A percentile compares a stretch with the other conserved stretches of the same genome.
Evolutionary conservation across 23 tunicate species (phyloP).

Genomic region (Botrylloides violaceus): DNA sequence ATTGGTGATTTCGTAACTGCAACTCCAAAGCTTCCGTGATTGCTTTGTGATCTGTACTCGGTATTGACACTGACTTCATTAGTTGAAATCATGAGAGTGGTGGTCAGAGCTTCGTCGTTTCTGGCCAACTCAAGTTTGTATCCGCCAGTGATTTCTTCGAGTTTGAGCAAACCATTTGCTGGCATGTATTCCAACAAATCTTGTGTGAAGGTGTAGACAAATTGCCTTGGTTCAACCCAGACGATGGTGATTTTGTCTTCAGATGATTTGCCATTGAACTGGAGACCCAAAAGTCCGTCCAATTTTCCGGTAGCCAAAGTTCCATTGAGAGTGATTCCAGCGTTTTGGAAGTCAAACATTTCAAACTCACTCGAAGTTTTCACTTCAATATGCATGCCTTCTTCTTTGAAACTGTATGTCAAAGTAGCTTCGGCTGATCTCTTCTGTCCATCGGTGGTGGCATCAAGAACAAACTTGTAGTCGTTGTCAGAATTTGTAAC

Average conservation of each 20-base stretch:
- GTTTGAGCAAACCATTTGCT: background rate
- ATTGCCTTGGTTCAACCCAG: background rate
- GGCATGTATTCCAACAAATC: background rate
- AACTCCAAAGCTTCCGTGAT: constrained; percentile 18
- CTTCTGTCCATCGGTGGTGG: background rate
- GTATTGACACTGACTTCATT: background rate
- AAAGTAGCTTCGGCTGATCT: background rate
- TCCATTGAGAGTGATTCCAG: background rate
- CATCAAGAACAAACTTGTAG: background rate
- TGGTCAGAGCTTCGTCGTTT: background rate
- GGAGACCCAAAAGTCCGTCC: background rate
- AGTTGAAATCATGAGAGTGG: background rate
- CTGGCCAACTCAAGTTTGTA: background rate
- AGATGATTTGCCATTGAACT: background rate
- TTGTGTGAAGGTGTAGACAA: background rate
- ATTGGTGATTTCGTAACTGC: constrained; percentile 29
- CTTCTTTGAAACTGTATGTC: background rate
- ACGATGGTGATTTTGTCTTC: background rate
- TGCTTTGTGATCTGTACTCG: constrained; percentile 34
- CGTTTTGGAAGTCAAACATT: background rate
- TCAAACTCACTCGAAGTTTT: background rate
- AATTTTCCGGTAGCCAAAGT: background rate
- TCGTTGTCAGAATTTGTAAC: background rate
- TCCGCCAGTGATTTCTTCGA: background rate
- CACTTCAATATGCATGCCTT: background rate